A percentile compares a stretch with the other conserved stretches of the same genome.
phyloP scores from a whole-genome alignment of 2,888 invertebrate genomes.

The Melieria omissa region DNA sequence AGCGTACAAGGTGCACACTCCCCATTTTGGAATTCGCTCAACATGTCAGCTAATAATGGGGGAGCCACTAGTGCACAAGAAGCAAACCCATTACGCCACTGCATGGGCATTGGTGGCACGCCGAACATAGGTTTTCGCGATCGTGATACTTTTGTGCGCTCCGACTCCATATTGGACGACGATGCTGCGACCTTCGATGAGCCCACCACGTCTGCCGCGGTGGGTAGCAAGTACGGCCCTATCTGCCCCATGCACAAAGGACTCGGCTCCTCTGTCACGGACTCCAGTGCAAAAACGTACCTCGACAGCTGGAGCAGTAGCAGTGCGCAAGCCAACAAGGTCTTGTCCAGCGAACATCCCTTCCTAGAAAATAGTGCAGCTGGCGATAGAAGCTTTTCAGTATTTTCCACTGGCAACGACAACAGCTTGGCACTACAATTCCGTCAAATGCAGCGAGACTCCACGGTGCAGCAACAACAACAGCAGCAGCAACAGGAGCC shows the following conservation, averaged over 20 bases:
- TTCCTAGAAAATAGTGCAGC: slow-evolving; percentile 38
- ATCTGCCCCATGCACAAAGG: slow-evolving; percentile 70
- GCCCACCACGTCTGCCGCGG: slow-evolving; percentile 59
- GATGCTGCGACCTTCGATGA: slow-evolving; percentile 75
- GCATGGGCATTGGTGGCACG: slow-evolving; percentile 17
- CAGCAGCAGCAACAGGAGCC: slow-evolving; percentile 28
- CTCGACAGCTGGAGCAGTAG: slow-evolving; percentile 51
- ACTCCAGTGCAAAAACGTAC: slow-evolving; percentile 45
- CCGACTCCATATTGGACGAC: slow-evolving; percentile 71
- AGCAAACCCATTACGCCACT: slow-evolving; percentile 7
- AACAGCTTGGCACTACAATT: slow-evolving; percentile 35
- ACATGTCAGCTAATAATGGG: neutral
- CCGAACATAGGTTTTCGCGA: slow-evolving; percentile 41
- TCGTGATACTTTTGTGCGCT: slow-evolving; percentile 66
- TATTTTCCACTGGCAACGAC: slow-evolving; percentile 42
- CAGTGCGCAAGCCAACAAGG: slow-evolving; percentile 35
- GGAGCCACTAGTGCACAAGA: slow-evolving; percentile 21
- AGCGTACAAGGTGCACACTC: slow-evolving; percentile 28
- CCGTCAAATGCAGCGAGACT: slow-evolving; percentile 30
- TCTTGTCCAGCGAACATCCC: slow-evolving; percentile 25
- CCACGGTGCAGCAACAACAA: slow-evolving; percentile 18
- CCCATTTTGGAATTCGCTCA: slow-evolving; percentile 42
- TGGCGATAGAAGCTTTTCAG: slow-evolving; percentile 44
- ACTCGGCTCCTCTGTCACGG: slow-evolving; percentile 34
- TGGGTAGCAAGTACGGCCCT: slow-evolving; percentile 75